Conservation (phyloP, 2,797 vertebrate species). For the Urophycis tenuis region DNA sequence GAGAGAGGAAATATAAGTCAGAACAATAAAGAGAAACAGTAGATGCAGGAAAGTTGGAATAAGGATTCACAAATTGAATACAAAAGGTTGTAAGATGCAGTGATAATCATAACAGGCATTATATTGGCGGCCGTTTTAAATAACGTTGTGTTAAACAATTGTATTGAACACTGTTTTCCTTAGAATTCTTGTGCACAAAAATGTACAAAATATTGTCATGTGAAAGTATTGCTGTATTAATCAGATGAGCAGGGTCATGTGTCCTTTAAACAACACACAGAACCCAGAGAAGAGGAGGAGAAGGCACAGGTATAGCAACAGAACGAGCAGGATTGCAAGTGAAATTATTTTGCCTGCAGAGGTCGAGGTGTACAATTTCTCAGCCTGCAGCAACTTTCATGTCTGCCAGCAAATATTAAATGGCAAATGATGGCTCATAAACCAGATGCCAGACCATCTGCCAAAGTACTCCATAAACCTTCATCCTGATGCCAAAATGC, state of each 20-base stretch:
- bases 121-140: not conserved
- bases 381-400: slow-evolving; percentile 51
- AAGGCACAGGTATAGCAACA: not conserved
- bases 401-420: slow-evolving; percentile 60
- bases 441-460: slow-evolving; percentile 71
- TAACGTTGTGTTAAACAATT: not conserved
- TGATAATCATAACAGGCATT: slow-evolving; percentile 25
- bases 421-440: slow-evolving; percentile 68
- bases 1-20: slow-evolving; percentile 32
- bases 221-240: slow-evolving; percentile 28
- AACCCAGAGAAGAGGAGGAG: too few species aligned
- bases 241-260: not conserved
- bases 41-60: slow-evolving; percentile 18
- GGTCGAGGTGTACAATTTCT: slow-evolving; percentile 57
- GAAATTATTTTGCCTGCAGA: slow-evolving; percentile 41
- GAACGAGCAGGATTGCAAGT: not conserved
- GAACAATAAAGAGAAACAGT: slow-evolving; percentile 19
- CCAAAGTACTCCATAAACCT: slow-evolving; percentile 63
- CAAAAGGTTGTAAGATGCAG: slow-evolving; percentile 25
- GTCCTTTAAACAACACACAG: not conserved
- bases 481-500: slow-evolving; percentile 48
- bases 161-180: not conserved
- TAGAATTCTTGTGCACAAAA: not conserved
- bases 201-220: slow-evolving; percentile 46
- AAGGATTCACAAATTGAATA: slow-evolving; percentile 35